Percentiles rank a stretch among this genome's conserved stretches.
These are phyloP conservation scores for Pionites leucogaster DNA, from an alignment of 2,113 vertebrate genomes.

Conservation along the genomic window DNA sequence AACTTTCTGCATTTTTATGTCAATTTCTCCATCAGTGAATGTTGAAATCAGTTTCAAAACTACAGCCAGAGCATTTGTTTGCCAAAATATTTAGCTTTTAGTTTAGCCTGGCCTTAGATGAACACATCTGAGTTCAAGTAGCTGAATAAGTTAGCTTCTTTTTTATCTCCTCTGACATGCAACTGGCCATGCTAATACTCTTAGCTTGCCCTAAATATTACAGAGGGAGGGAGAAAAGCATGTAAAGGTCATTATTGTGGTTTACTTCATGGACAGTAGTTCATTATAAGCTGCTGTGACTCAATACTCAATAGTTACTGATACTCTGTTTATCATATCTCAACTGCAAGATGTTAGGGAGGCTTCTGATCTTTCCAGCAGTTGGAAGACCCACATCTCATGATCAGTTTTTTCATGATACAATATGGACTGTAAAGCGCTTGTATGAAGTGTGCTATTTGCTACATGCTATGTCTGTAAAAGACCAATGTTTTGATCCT, in stretches of 20 bases:
- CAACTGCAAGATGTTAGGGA: neutral
- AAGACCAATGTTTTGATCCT: neutral
- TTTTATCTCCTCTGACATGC: neutral
- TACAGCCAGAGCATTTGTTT: neutral
- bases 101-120: neutral
- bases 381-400: neutral
- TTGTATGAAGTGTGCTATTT: neutral
- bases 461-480: neutral
- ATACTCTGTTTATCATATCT: neutral
- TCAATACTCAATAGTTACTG: neutral
- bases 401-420: neutral
- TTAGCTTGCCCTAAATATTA: neutral
- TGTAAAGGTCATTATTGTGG: neutral
- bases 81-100: slow-evolving; percentile 2
- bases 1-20: neutral
- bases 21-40: neutral
- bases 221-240: neutral
- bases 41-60: slow-evolving; percentile 6
- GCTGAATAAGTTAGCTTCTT: neutral
- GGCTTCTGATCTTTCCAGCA: neutral
- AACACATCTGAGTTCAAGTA: neutral
- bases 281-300: neutral
- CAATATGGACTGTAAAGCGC: neutral
- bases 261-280: neutral
- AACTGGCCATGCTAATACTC: neutral